These are phyloP conservation scores for Poeciliopsis paucimaculata DNA, from an alignment of 2,797 vertebrate species.

Conservation along the genomic window DNA sequence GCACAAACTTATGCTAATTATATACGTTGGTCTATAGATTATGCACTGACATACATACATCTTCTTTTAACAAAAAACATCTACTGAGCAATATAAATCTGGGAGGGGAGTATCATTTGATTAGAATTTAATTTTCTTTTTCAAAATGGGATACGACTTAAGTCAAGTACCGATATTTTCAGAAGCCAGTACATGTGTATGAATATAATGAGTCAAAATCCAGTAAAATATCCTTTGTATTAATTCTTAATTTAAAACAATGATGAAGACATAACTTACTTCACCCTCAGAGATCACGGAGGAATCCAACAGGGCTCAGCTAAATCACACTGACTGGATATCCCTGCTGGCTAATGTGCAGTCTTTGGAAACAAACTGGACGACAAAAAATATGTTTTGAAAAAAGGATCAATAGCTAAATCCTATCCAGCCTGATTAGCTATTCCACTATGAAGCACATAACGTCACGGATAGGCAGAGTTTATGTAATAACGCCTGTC, in stretches of 20 bases:
- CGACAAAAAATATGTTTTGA: not conserved
- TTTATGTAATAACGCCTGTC: not conserved
- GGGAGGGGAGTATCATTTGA: not conserved
- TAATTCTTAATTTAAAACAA: not conserved
- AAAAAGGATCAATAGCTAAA: not conserved
- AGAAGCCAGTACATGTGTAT: not conserved
- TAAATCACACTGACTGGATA: not conserved
- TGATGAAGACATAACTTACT: not conserved
- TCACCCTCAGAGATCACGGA: not conserved
- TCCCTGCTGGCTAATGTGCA: not conserved
- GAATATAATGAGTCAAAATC: not conserved
- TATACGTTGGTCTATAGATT: not conserved
- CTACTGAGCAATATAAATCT: not conserved
- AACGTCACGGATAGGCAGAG: no score
- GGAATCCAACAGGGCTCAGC: not conserved
- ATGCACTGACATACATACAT: not conserved
- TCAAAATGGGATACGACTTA: not conserved
- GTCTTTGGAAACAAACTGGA: not conserved
- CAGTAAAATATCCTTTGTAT: not conserved
- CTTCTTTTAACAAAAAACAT: not conserved
- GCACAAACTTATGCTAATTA: not conserved
- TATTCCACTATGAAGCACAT: not conserved
- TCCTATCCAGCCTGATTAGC: no score
- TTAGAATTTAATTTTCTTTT: not conserved
- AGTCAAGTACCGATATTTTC: not conserved